Evolutionary conservation across 2,113 vertebrate species (phyloP).

Genomic region (Argyrosomus japonicus): DNA sequence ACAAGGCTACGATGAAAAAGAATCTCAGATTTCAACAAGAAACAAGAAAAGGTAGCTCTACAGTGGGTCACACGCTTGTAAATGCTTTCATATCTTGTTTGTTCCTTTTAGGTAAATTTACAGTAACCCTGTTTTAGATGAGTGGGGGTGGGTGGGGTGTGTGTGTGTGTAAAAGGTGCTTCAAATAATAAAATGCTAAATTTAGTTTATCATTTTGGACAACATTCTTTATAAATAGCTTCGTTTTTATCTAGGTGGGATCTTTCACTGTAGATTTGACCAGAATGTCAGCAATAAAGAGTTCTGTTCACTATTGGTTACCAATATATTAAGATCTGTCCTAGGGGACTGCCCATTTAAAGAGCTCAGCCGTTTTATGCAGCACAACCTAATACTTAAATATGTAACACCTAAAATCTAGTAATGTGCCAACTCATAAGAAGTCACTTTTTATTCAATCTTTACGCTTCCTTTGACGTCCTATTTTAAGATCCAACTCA

Average conservation of each 20-base stretch:
- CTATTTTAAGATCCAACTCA: conserved; percentile 63
- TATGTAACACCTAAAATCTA: conserved; percentile 84
- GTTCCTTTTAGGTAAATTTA: conserved; percentile 55
- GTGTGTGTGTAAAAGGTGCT: conserved; percentile 74
- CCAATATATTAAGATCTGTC: conserved; percentile 89
- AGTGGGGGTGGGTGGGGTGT: conserved; percentile 13
- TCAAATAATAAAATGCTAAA: conserved; percentile 71
- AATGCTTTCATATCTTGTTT: conserved; percentile 57
- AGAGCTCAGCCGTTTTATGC: conserved; percentile 81
- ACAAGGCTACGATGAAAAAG: conserved; percentile 69
- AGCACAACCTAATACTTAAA: conserved; percentile 83
- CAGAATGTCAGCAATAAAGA: conserved; percentile 83
- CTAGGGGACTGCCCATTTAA: conserved; percentile 83
- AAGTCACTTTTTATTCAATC: conserved; percentile 70
- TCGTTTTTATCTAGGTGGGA: conserved; percentile 66
- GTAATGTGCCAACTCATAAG: conserved; percentile 74
- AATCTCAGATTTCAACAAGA: conserved; percentile 40
- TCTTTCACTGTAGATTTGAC: conserved; percentile 78
- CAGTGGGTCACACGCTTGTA: conserved; percentile 50
- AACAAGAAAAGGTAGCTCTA: conserved; percentile 54
- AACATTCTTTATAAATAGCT: conserved; percentile 72
- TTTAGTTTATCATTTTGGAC: conserved; percentile 65
- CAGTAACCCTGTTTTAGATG: conserved; percentile 50
- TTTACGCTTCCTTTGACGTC: conserved; percentile 66
- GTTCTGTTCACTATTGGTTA: conserved; percentile 88